Evolutionary conservation across 2,888 invertebrate genomes (phyloP).

Genomic region (Trisateles emortualis): DNA sequence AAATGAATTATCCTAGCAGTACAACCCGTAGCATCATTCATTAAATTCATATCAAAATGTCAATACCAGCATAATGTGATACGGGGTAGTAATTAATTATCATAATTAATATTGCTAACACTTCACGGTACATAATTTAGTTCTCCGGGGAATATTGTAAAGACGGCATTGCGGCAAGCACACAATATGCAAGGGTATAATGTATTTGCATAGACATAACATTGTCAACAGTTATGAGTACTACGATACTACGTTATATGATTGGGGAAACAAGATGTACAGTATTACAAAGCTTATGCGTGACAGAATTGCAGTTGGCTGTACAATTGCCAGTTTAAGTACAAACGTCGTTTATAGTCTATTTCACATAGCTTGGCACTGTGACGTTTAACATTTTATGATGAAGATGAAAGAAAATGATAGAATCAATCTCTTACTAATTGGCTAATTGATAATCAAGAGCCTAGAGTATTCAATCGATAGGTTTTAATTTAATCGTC

Average conservation of each 20-base stretch:
- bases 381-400: no score
- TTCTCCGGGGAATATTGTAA: slow-evolving; percentile 43
- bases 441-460: no score
- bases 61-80: slow-evolving; percentile 18
- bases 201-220: slow-evolving; percentile 67
- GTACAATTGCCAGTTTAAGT: slow-evolving; percentile 7
- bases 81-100: slow-evolving; percentile 32
- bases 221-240: slow-evolving; percentile 50
- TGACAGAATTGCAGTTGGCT: slow-evolving; percentile 5
- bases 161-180: slow-evolving; percentile 62
- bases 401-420: no score
- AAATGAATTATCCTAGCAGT: not conserved
- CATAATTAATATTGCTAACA: slow-evolving; percentile 30
- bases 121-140: slow-evolving; percentile 33
- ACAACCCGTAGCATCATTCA: slow-evolving; percentile 6
- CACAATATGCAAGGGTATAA: slow-evolving; percentile 53
- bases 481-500: no score
- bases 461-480: no score
- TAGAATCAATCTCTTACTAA: no score
- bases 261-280: slow-evolving; percentile 47
- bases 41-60: slow-evolving; percentile 11
- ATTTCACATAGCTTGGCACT: no score
- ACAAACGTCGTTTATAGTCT: not conserved
- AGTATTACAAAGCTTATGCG: slow-evolving; percentile 15
- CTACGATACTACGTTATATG: slow-evolving; percentile 60